phyloP scores from a whole-genome alignment of 2,888 invertebrate species.

The Ctena decussata region DNA sequence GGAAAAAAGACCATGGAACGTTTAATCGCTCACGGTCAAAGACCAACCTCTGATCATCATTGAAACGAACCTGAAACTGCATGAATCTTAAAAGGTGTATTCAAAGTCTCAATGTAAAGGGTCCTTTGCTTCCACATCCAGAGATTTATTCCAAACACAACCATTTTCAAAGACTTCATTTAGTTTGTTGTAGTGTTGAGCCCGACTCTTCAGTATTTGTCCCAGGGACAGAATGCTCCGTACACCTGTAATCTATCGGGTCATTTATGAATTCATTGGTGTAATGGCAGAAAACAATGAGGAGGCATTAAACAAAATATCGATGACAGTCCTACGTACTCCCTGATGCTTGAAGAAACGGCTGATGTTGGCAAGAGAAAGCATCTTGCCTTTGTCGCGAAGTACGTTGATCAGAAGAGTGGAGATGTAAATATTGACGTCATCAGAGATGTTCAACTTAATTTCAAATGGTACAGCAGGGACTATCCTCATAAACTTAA shows the following conservation, averaged over 20 bases:
- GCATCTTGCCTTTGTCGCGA: conserved; percentile 38
- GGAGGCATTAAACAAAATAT: not conserved
- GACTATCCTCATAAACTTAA: conserved; percentile 30
- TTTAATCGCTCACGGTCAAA: too few species aligned
- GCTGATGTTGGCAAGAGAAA: conserved; percentile 15
- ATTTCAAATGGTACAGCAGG: conserved; percentile 37
- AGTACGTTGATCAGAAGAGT: conserved; percentile 17
- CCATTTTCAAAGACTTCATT: conserved; percentile 32
- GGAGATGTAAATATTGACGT: conserved; percentile 21
- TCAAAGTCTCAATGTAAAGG: too few species aligned
- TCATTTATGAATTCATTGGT: not conserved
- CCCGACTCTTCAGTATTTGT: conserved; percentile 20
- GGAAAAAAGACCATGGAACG: too few species aligned
- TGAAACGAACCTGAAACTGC: too few species aligned
- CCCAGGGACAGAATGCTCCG: conserved; percentile 32
- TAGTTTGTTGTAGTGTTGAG: conserved; percentile 30
- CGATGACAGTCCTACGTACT: not conserved
- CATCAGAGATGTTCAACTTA: conserved; percentile 25
- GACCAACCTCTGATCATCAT: too few species aligned
- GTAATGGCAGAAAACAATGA: not conserved
- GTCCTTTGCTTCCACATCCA: conserved; percentile 39
- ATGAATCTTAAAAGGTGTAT: too few species aligned
- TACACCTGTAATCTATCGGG: not conserved
- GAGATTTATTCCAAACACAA: conserved; percentile 38
- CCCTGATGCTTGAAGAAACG: not conserved